Evolutionary conservation across 2,888 invertebrate species (phyloP), one percentile per base, ranked within the genome.

Genomic region (Rhimphoctona megacephalus): DNA sequence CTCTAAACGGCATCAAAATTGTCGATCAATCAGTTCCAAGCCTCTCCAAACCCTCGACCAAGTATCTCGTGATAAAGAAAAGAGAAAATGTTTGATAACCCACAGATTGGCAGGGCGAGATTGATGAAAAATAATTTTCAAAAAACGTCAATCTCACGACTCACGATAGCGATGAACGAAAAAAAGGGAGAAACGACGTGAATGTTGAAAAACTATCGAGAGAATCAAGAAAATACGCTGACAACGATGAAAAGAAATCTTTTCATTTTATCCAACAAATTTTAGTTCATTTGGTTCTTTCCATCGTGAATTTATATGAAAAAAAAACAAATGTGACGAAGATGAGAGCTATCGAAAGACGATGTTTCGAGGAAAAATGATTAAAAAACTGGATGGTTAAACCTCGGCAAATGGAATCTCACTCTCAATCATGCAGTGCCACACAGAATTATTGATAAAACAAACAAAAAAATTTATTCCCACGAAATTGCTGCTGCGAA

Each of bases 311-410:
- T 67, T 67, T 73, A n/a, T n/a, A 39, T 46, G 72, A 73, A 69
- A 36, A 36, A 54, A 25, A 43, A 43, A n/a, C n/a, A n/a, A n/a
- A n/a, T n/a, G n/a, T 19, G 9, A 43, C 61, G 4, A 17, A 17
- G 8, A 57, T 2, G 36, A 57, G 22, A 25, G 61, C 9, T 67
- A 49, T 22, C 19, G 52, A 33, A 52, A 3, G 25, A 43, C 74
- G 64, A 85, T 43, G 73, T 52, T 76, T 54, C 80, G 52, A 76
- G 39, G 54, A 64, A 69, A 39, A 80, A 84, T 66, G 8, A 61
- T 74, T 25, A 0, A 30, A 46, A 57, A 22, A 54, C 1, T 7
- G 25, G 52, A 52, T 8, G 19, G 14, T 30, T 19, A n/a, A 54
- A 54, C n/a, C 5, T 22, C 11, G 73, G 1, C 36, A 22, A 54